Conservation (phyloP, 2,113 vertebrate genomes). For the Zonotrichia leucophrys region DNA sequence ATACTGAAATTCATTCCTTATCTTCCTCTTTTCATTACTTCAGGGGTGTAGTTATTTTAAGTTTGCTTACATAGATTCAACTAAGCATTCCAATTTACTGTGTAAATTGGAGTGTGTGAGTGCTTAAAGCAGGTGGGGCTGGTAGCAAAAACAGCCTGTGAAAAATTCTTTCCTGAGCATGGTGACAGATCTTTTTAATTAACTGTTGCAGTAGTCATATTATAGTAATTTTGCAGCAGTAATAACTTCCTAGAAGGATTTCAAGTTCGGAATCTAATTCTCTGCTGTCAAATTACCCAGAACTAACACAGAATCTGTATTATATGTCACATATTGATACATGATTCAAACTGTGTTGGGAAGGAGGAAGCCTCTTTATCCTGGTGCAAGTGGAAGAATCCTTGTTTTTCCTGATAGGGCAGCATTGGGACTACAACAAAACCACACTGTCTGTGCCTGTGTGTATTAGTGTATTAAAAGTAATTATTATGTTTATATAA, state of each 20-base stretch:
- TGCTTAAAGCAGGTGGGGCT: background rate
- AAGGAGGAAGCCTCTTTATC: background rate
- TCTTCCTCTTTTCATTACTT: background rate
- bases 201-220: background rate
- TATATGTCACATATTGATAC: fast-evolving
- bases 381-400: background rate
- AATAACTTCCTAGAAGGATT: background rate
- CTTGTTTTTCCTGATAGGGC: background rate
- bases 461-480: background rate
- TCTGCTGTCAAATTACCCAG: background rate
- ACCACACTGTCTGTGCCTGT: background rate
- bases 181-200: background rate
- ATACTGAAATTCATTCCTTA: background rate
- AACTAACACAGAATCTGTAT: background rate
- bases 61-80: background rate
- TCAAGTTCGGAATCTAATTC: background rate
- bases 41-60: background rate
- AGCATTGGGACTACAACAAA: background rate
- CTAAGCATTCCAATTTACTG: background rate
- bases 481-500: background rate
- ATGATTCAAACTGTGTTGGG: background rate
- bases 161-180: background rate
- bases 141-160: background rate
- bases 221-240: background rate
- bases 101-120: no score